phyloP scores from a whole-genome alignment of 2,797 vertebrate genomes.

The Leptodactylus fallax region DNA sequence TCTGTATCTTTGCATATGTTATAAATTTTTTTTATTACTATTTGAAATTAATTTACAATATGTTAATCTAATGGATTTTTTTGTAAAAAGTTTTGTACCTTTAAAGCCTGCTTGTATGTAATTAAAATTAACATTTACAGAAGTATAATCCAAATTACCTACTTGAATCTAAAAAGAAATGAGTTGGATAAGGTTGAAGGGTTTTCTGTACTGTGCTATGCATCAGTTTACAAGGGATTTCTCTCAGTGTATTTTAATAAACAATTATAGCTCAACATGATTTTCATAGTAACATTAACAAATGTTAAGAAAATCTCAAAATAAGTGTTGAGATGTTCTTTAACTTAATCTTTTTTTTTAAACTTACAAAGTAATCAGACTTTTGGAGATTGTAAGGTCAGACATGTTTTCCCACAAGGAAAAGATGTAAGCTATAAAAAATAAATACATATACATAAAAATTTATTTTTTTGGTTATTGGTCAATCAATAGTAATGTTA shows the following conservation, averaged over 20 bases:
- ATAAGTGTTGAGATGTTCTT: background rate
- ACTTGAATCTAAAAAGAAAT: background rate
- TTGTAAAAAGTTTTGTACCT: background rate
- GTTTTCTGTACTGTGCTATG: background rate
- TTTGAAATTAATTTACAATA: too few relatives aligned
- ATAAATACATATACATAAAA: too few relatives aligned
- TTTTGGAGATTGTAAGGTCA: too few relatives aligned
- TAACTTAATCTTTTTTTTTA: background rate
- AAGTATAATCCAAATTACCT: constrained; percentile 1
- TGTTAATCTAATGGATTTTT: background rate
- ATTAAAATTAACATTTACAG: constrained; percentile 19
- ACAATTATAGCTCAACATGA: background rate
- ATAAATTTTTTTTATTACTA: too few relatives aligned
- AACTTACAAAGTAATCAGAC: background rate
- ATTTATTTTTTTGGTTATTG: too few relatives aligned
- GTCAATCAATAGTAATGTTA: too few relatives aligned
- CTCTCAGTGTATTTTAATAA: background rate
- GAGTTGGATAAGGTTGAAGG: background rate
- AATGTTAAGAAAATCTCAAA: background rate
- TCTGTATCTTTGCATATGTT: too few relatives aligned
- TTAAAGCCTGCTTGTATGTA: background rate
- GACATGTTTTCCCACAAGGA: too few relatives aligned
- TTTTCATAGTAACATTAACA: background rate
- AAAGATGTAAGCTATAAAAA: too few relatives aligned
- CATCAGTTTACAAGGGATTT: background rate